Evolutionary conservation across 1,140 invertebrate species (phyloP).

Genomic region (Rhizoglyphus robini): DNA sequence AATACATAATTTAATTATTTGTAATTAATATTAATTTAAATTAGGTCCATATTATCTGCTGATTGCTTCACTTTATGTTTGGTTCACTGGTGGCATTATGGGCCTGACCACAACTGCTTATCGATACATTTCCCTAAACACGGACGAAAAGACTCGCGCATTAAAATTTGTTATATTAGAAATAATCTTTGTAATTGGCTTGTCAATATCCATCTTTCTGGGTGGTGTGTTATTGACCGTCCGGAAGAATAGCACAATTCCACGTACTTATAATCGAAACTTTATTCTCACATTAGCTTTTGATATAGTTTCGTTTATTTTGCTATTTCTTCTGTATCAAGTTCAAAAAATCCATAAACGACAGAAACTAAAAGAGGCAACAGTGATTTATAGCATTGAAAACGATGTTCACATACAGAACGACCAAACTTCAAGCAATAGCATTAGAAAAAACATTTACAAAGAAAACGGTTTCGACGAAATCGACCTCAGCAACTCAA

Average conservation of each 20-base stretch:
- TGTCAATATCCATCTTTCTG: not conserved
- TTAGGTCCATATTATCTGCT: not conserved
- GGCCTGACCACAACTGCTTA: not conserved
- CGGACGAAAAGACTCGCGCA: not conserved
- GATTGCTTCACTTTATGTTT: not conserved
- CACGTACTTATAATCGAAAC: not conserved
- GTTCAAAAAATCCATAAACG: no score
- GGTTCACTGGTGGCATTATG: not conserved
- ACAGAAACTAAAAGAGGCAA: no score
- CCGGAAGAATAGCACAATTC: not conserved
- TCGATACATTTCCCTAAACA: not conserved
- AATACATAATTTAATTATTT: no score
- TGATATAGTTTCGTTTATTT: not conserved
- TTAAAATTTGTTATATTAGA: constrained; percentile 4
- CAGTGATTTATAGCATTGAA: no score
- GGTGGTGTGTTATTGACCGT: not conserved
- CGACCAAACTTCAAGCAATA: not conserved
- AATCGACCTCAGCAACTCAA: not conserved
- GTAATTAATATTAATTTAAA: not conserved
- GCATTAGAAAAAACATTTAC: no score
- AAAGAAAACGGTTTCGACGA: not conserved
- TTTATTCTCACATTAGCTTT: not conserved
- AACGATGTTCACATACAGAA: no score
- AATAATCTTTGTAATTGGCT: not conserved
- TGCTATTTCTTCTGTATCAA: not conserved